A percentile compares a stretch with the other conserved stretches of the same genome.
Evolutionary conservation across 2,888 invertebrate species (phyloP).

Genomic region (Diaphora mendica): DNA sequence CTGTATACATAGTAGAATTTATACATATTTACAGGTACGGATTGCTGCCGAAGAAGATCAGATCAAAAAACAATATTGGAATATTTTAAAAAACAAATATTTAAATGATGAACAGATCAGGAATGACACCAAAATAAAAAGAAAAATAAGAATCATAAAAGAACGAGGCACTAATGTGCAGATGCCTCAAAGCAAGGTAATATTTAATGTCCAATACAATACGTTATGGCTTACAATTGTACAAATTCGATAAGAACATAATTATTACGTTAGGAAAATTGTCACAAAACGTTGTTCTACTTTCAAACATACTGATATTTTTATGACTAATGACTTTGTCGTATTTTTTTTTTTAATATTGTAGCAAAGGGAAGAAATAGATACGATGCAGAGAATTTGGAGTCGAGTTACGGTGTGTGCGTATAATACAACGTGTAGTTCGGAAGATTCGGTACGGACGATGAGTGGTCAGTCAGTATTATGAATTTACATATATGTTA

Average conservation of each 20-base stretch:
- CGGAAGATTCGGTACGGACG: conserved; percentile 71
- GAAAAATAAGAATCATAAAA: conserved; percentile 77
- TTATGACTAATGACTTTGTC: background rate
- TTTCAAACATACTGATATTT: background rate
- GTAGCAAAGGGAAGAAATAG: conserved; percentile 82
- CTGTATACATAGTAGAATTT: conserved; percentile 9
- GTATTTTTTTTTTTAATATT: conserved; percentile 32
- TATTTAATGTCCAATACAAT: conserved; percentile 1
- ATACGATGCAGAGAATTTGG: conserved; percentile 82
- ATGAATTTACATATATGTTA: conserved; percentile 23
- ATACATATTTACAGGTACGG: conserved; percentile 60
- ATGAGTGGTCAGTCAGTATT: conserved; percentile 75
- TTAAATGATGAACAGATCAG: conserved; percentile 54
- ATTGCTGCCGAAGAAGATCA: conserved; percentile 81
- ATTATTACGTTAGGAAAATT: background rate
- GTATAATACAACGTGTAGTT: conserved; percentile 68
- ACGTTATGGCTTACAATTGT: background rate
- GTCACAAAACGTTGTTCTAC: background rate
- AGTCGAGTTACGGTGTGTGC: conserved; percentile 79
- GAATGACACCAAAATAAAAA: conserved; percentile 62
- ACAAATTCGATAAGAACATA: background rate
- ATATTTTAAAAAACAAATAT: conserved; percentile 76
- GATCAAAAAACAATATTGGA: conserved; percentile 81
- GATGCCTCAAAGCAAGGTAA: conserved; percentile 81
- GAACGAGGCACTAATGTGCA: conserved; percentile 80